Evolutionary conservation across 2,113 vertebrate genomes (phyloP), one percentile per base, ranked within the genome.

Genomic region (Callopanchax toddi): DNA sequence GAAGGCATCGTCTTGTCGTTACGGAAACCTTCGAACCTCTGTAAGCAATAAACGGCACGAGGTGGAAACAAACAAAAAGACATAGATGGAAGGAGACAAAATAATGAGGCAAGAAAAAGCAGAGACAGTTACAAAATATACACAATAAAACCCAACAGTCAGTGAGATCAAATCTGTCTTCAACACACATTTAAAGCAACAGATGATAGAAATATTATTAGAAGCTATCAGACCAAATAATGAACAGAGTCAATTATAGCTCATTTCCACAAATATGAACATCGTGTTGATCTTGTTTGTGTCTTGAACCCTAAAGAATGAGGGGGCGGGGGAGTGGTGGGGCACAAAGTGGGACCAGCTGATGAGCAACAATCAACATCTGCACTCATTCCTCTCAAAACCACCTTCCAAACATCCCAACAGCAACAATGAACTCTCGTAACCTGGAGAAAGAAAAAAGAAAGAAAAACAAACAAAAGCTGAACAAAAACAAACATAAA

Each of bases 1-100:
- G 95, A 93, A 10, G 96, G 97, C 83, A 97, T 93, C 49, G 94
- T 93, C 87, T 98, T 98, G 73, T 99, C 97, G 39, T 93, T 95
- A 84, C 95, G 95, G 78, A 92, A 98, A 83, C 94, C 94, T 85
- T 99, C 97, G 0, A 96, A 99, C 78, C 94, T 95, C 97, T 99
- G 89, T 18, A 40, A 87, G 60, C 39, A 36, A 44, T 69, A 90
- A 11, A 73, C 0, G 29, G 32, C 20, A 61, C 4, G 39, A 62
- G 46, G 6, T 26, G 58, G 56, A 42, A 37, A 45, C 29, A 6
- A 32, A 32, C 29, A 4, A 32, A n/a, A 32, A 32, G 29, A 32
- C 25, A 84, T 45, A 71, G 67, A 56, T 39, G 49, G 59, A 65
- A 56, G 67, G 45, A 73, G 49, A 86, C 58, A 75, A 65, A 56